Evolutionary conservation across 2,113 vertebrate species (phyloP).

Genomic region (Aythya baeri): DNA sequence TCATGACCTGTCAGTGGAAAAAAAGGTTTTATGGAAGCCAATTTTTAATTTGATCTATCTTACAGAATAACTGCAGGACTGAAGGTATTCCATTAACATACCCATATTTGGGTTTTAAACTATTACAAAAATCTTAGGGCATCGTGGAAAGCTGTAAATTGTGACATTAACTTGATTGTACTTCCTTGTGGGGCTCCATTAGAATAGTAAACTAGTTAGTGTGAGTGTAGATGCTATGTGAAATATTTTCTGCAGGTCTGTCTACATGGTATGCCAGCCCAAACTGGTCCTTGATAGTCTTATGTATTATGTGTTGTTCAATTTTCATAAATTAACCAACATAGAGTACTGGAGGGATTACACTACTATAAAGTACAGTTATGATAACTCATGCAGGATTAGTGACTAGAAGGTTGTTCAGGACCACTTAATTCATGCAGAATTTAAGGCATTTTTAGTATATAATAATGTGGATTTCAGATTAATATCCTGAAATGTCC

Average conservation of each 20-base stretch:
- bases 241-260: neutral
- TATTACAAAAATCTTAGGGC: neutral
- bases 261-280: neutral
- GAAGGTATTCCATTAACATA: neutral
- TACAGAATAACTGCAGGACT: neutral
- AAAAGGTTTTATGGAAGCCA: neutral
- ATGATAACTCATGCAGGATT: neutral
- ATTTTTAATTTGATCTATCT: neutral
- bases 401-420: neutral
- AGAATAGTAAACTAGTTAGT: neutral
- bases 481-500: fast-evolving
- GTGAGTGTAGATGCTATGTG: neutral
- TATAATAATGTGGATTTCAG: neutral
- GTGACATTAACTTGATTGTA: neutral
- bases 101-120: neutral
- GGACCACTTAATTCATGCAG: neutral
- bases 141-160: neutral
- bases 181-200: neutral
- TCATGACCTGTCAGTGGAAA: neutral
- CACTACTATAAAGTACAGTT: neutral
- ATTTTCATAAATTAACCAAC: neutral
- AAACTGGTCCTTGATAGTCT: neutral
- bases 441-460: neutral
- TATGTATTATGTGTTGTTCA: no score
- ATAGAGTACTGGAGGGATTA: neutral